A percentile compares a stretch with the other conserved stretches of the same genome.
phyloP scores from a whole-genome alignment of 1,140 invertebrate genomes.

The Drosophila navojoa region DNA sequence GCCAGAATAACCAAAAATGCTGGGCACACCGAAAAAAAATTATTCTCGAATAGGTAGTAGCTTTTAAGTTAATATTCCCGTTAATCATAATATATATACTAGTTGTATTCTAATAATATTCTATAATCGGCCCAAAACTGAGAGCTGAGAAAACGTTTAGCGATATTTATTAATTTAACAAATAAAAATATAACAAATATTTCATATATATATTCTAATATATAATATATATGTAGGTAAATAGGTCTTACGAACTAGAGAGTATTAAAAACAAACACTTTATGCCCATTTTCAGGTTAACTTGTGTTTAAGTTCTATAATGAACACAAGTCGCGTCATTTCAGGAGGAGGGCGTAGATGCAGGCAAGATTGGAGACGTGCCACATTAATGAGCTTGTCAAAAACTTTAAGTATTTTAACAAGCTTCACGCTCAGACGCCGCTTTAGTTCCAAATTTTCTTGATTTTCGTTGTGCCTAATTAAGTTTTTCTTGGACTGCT shows the following conservation, averaged over 20 bases:
- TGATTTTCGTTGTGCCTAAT: slow-evolving; percentile 63
- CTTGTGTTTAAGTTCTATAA: slow-evolving; percentile 41
- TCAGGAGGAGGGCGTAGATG: background rate
- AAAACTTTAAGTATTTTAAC: slow-evolving; percentile 58
- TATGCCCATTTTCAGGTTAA: slow-evolving; percentile 3
- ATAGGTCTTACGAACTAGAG: too few relatives aligned
- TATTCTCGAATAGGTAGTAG: too few relatives aligned
- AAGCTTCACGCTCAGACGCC: slow-evolving; percentile 16
- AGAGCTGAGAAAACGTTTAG: too few relatives aligned
- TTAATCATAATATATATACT: too few relatives aligned
- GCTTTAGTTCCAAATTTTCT: background rate
- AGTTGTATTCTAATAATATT: too few relatives aligned
- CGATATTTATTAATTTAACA: too few relatives aligned
- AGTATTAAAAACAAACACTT: too few relatives aligned
- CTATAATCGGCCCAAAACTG: too few relatives aligned
- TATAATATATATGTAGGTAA: too few relatives aligned
- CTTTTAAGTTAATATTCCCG: too few relatives aligned
- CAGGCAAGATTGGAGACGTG: background rate
- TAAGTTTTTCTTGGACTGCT: slow-evolving; percentile 57
- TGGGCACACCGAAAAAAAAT: background rate
- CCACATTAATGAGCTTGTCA: slow-evolving; percentile 35
- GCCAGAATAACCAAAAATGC: background rate
- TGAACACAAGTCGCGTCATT: slow-evolving; percentile 29
- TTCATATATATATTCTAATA: too few relatives aligned
- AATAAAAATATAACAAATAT: too few relatives aligned